Conservation (phyloP, 2,113 vertebrate genomes). For the Cyanistes caeruleus region DNA sequence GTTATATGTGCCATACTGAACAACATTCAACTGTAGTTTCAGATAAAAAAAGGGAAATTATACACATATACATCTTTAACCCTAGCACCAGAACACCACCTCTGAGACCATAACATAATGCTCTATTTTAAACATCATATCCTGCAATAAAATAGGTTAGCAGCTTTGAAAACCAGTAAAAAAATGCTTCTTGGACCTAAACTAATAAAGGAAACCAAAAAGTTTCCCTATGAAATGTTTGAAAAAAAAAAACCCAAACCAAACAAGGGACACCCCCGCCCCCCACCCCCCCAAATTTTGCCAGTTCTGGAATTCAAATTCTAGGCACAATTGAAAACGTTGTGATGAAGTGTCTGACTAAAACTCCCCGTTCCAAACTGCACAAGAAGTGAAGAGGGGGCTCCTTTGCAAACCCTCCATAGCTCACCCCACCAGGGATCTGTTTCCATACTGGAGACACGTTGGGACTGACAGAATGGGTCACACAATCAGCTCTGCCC, state of each 20-base stretch:
- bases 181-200: conserved; percentile 63
- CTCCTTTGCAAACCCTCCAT: conserved; percentile 34
- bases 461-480: conserved; percentile 58
- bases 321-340: conserved; percentile 61
- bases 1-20: conserved; percentile 75
- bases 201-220: conserved; percentile 41
- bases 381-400: conserved; percentile 34
- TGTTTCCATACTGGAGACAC: not conserved
- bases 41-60: conserved; percentile 76
- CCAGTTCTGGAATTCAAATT: conserved; percentile 65
- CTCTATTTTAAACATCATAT: conserved; percentile 69
- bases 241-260: not conserved
- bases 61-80: conserved; percentile 67
- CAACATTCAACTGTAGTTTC: conserved; percentile 73
- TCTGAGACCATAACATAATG: conserved; percentile 72
- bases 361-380: conserved; percentile 23
- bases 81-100: conserved; percentile 72
- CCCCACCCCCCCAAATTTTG: not conserved
- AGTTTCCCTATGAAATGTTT: conserved; percentile 66
- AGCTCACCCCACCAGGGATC: conserved; percentile 16
- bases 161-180: conserved; percentile 72
- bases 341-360: conserved; percentile 57
- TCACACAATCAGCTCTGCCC: conserved; percentile 42
- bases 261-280: not conserved
- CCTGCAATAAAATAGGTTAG: conserved; percentile 74